A percentile compares a stretch with the other conserved stretches of the same genome.
These are phyloP conservation scores for Nesospiza acunhae DNA, from an alignment of 2,113 vertebrate species.

Conservation along the genomic window DNA sequence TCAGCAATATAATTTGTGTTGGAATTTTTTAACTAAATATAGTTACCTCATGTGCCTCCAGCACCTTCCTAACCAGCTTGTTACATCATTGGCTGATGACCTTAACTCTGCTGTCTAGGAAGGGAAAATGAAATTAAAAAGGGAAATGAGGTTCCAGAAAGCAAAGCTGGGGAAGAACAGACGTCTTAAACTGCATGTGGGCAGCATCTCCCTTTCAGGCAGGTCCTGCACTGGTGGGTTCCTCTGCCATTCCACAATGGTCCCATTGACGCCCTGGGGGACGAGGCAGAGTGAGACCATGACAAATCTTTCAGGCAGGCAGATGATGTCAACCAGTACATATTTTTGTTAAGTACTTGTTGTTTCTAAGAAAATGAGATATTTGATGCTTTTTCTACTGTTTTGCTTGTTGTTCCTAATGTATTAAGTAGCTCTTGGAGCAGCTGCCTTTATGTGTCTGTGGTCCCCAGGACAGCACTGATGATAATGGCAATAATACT, in stretches of 20 bases:
- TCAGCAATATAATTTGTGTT: not conserved
- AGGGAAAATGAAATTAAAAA: not conserved
- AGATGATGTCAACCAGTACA: not conserved
- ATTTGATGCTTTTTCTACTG: not conserved
- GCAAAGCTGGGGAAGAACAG: not conserved
- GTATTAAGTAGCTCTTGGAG: not conserved
- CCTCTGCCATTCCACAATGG: not conserved
- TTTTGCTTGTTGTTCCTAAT: not conserved
- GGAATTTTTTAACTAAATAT: not conserved
- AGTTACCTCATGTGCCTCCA: not conserved
- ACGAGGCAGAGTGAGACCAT: not conserved
- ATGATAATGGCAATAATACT: conserved; percentile 47
- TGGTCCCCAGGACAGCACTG: not conserved
- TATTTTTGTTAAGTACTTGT: not conserved
- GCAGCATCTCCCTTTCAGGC: not conserved
- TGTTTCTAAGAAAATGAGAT: not conserved
- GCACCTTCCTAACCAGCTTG: not conserved
- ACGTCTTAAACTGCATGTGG: not conserved
- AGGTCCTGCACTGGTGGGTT: not conserved
- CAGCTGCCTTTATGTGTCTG: not conserved
- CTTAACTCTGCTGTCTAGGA: conserved; percentile 2
- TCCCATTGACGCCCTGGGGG: not conserved
- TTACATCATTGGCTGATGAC: not conserved
- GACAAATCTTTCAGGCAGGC: not conserved
- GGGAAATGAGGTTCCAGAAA: conserved; percentile 9